A percentile compares a stretch with the other conserved stretches of the same genome.
phyloP scores from a whole-genome alignment of 2,888 invertebrate genomes.

The Plebejus melissa region DNA sequence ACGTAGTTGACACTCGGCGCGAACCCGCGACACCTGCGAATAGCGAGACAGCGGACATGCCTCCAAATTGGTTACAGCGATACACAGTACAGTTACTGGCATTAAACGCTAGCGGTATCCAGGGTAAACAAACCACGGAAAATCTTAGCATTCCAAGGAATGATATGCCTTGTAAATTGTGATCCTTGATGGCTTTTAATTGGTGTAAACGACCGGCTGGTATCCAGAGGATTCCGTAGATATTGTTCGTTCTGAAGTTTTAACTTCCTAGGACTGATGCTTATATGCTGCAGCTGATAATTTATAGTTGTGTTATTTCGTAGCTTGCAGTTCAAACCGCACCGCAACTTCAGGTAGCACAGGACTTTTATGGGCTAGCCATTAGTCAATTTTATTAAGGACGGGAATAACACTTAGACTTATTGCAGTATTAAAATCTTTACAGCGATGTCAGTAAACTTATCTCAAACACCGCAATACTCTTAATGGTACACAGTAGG shows the following conservation, averaged over 20 bases:
- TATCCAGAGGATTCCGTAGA: neutral
- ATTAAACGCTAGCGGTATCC: neutral
- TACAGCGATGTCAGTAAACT: conserved; percentile 12
- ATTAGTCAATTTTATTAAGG: conserved; percentile 20
- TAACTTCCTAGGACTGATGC: neutral
- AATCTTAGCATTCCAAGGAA: conserved; percentile 4
- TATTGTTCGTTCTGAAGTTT: conserved; percentile 9
- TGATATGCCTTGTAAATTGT: conserved; percentile 12
- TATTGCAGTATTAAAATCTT: conserved; percentile 19
- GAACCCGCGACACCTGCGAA: conserved; percentile 20
- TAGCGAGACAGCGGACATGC: conserved; percentile 13
- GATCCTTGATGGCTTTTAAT: conserved; percentile 15
- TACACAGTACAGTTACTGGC: conserved; percentile 18
- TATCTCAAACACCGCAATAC: neutral
- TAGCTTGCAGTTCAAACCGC: too few relatives aligned
- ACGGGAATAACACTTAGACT: conserved; percentile 21
- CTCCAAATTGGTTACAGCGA: conserved; percentile 26
- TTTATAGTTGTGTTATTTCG: neutral
- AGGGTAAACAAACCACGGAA: conserved; percentile 13
- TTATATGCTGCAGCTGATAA: neutral
- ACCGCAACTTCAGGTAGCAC: neutral
- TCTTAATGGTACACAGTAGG: neutral
- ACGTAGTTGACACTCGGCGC: conserved; percentile 22
- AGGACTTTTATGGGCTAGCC: conserved; percentile 10
- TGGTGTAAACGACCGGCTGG: neutral